Percentiles rank a stretch among this genome's conserved stretches.
Evolutionary conservation across 2,113 vertebrate species (phyloP).

Genomic region (Chaetodon trifascialis): DNA sequence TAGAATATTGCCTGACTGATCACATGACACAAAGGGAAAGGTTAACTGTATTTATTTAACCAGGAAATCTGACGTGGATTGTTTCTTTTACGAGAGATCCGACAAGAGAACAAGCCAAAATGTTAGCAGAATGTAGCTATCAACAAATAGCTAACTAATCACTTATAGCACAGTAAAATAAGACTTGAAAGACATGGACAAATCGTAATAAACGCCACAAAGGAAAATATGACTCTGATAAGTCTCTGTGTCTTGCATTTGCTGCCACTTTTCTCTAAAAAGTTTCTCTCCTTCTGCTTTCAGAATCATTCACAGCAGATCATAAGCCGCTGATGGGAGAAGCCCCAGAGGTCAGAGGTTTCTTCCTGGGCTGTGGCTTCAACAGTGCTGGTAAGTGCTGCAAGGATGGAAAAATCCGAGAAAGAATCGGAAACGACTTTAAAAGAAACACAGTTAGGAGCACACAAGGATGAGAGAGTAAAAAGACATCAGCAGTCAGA

Average conservation of each 20-base stretch:
- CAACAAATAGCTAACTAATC: too few relatives aligned
- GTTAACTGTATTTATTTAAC: too few relatives aligned
- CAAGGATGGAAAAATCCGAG: background rate
- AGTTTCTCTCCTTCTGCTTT: background rate
- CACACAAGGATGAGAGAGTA: background rate
- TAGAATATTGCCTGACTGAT: too few relatives aligned
- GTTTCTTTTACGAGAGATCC: background rate
- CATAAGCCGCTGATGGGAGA: slow-evolving; percentile 98
- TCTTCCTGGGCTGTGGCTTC: slow-evolving; percentile 97
- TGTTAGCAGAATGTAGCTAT: background rate
- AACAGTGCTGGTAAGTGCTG: slow-evolving; percentile 93
- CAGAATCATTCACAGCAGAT: slow-evolving; percentile 97
- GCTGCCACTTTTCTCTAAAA: background rate
- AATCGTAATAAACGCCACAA: too few relatives aligned
- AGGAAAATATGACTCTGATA: background rate
- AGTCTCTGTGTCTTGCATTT: background rate
- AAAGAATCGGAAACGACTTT: background rate
- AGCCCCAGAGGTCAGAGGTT: slow-evolving; percentile 93
- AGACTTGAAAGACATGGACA: too few relatives aligned
- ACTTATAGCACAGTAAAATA: too few relatives aligned
- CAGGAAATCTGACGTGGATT: too few relatives aligned
- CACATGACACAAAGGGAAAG: too few relatives aligned
- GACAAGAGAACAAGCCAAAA: background rate
- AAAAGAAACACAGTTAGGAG: too few relatives aligned
- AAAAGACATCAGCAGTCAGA: background rate